Evolutionary conservation across 2,113 vertebrate species (phyloP).

Genomic region (Muntiacus reevesi): DNA sequence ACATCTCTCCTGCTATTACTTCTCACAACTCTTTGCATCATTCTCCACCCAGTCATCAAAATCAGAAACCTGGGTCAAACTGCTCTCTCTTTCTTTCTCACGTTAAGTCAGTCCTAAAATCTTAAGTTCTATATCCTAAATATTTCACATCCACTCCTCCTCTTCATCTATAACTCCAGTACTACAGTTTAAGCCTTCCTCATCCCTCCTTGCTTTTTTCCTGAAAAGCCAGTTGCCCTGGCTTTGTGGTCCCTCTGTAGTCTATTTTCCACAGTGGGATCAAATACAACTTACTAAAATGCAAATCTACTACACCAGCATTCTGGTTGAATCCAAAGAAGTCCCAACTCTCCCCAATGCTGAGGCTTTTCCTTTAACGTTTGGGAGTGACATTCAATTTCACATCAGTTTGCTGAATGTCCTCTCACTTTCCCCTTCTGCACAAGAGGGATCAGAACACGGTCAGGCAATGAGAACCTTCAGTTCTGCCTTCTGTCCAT

Average conservation of each 20-base stretch:
- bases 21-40: not conserved
- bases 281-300: not conserved
- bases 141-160: not conserved
- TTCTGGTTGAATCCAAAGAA: not conserved
- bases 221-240: not conserved
- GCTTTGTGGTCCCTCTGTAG: not conserved
- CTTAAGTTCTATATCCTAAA: not conserved
- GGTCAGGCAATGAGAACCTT: not conserved
- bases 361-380: not conserved
- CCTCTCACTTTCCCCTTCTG: not conserved
- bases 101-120: not conserved
- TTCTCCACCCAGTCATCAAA: not conserved
- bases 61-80: not conserved
- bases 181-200: not conserved
- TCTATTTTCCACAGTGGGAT: not conserved
- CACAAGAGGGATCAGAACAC: not conserved
- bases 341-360: not conserved
- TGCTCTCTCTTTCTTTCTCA: not conserved
- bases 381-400: not conserved
- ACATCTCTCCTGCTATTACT: not conserved
- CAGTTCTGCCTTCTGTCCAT: not conserved
- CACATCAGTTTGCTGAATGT: not conserved
- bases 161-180: not conserved
- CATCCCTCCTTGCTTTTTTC: not conserved
- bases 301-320: not conserved